Percentiles rank a stretch among this genome's conserved stretches.
Conservation (phyloP, 2,113 vertebrate genomes). For the Neolamprologus fasciatus region DNA sequence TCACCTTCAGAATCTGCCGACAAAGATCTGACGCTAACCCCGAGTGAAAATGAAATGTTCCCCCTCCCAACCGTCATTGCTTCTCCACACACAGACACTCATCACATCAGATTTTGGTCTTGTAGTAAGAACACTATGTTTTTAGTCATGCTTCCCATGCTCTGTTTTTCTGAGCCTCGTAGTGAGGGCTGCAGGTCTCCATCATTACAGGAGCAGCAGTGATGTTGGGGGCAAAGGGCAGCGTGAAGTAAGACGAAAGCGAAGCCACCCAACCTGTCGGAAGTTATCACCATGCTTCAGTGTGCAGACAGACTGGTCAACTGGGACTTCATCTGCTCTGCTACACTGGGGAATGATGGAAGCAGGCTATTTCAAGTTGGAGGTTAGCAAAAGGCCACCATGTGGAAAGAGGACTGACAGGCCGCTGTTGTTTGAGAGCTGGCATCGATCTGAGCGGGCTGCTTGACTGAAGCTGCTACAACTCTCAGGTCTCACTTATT, state of each 20-base stretch:
- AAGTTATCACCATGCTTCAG: constrained; percentile 46
- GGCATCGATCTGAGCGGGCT: constrained; percentile 3
- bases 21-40: background rate
- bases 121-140: background rate
- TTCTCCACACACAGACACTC: background rate
- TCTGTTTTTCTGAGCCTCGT: background rate
- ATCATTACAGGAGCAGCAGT: background rate
- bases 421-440: background rate
- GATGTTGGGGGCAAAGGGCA: background rate
- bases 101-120: background rate
- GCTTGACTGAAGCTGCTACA: background rate
- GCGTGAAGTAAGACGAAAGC: background rate
- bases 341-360: constrained; percentile 9
- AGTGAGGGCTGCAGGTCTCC: constrained; percentile 1
- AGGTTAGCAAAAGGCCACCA: constrained; percentile 28
- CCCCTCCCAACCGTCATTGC: background rate
- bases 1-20: background rate
- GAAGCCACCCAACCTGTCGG: constrained; percentile 37
- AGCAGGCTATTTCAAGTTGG: constrained; percentile 49
- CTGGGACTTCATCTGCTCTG: constrained; percentile 45
- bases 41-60: background rate
- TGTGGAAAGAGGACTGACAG: constrained; percentile 21
- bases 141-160: background rate
- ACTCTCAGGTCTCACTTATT: background rate
- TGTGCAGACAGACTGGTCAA: constrained; percentile 32